Evolutionary conservation across 2,113 vertebrate species (phyloP).

Genomic region (Phainopepla nitens): DNA sequence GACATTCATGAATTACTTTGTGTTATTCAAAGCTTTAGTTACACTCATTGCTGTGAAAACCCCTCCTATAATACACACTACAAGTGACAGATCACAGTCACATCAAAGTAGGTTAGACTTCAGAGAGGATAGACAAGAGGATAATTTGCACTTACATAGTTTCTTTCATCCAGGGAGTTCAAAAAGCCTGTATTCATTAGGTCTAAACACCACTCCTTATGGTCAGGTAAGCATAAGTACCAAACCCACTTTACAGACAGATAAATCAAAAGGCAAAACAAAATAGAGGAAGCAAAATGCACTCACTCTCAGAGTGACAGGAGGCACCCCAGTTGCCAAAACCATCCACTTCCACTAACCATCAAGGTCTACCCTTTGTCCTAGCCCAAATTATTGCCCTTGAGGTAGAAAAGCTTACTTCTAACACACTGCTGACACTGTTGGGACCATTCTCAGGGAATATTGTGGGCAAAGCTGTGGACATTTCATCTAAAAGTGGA

Average conservation of each 20-base stretch:
- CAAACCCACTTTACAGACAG: not conserved
- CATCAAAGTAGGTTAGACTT: slow-evolving; percentile 41
- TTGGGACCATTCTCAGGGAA: not conserved
- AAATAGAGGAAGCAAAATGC: not conserved
- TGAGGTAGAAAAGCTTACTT: not conserved
- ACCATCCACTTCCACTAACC: not conserved
- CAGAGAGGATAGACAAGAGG: slow-evolving; percentile 35
- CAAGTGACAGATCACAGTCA: slow-evolving; percentile 8
- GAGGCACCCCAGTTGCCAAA: not conserved
- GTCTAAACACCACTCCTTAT: not conserved
- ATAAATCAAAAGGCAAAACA: slow-evolving; percentile 6
- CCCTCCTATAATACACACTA: not conserved
- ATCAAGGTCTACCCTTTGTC: not conserved
- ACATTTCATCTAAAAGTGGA: not conserved
- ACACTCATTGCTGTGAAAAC: not conserved
- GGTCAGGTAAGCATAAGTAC: not conserved
- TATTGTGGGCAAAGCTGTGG: not conserved
- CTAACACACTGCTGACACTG: not conserved
- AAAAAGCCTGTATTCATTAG: slow-evolving; percentile 6
- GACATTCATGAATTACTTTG: not conserved
- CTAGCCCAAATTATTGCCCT: not conserved
- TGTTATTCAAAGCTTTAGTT: not conserved
- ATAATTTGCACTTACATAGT: slow-evolving; percentile 16
- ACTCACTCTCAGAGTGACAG: not conserved
- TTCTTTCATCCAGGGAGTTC: slow-evolving; percentile 42